Base-by-base conservation (phyloP, 2,113 vertebrate species). In the Colistium nudipinnis region DNA sequence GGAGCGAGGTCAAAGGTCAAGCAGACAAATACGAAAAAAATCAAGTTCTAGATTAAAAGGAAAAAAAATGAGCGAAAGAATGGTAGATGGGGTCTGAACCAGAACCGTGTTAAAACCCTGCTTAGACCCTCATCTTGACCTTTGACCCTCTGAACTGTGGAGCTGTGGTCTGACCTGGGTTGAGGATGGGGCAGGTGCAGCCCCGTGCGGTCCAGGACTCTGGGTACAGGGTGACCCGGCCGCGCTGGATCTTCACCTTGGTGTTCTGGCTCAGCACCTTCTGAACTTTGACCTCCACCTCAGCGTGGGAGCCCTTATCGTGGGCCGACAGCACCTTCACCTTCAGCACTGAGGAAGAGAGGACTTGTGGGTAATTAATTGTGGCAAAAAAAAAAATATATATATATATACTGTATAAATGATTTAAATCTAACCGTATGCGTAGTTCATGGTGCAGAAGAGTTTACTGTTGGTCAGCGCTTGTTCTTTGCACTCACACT, bases 401-500 rank as follows among this genome's bases (percentile, higher is more conserved):
- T 28, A 3, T 28, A 27, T 17, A 31, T 7, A 31, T 13, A 44
- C n/a, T 35, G 31, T 27, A 13, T 7, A 14, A 3, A 9, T 9
- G 27, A n/a, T 2, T 41, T 24, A 17, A 13, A 16, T 67, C 96
- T 96, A 83, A 99, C 98, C 97, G 4, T 97, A 99, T 17, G 95
- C 94, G 64, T 96, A 98, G 80, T 95, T 98, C 95, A 96, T 98
- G 62, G 88, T 93, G 11, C 97, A 99, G 93, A 99, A 98, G 41
- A 93, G 85, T 90, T 96, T 96, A 65, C 94, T 89, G 84, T 95
- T 96, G 90, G 93, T 93, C 85, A 99, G 91, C 17, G 92, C 88
- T 77, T 97, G 96, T 70, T 96, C 96, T 90, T 98, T 99, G 91
- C 98, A 99, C 82, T 97, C 95, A 55, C 97, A 99, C 93, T 98